Evolutionary conservation across 2,113 vertebrate genomes (phyloP), one percentile per base, ranked within the genome.

Genomic region (Mungos mungo): DNA sequence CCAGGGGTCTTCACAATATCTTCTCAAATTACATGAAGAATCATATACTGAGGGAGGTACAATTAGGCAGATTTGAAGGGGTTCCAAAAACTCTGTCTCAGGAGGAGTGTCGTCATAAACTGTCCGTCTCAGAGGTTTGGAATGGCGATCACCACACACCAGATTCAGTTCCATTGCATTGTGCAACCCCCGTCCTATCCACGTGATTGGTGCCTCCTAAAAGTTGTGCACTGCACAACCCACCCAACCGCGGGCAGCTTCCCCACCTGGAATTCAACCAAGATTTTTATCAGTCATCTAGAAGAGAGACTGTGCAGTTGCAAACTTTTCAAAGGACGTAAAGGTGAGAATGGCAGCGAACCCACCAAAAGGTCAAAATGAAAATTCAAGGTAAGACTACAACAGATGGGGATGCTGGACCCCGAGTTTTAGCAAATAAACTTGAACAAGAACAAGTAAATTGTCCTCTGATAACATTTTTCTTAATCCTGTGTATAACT

Each of bases 21-120:
- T 27, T 90, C 41, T 47, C 87, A 82, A 85, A 88, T 88, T 79
- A 52, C 29, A 29, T 31, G 74, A 89, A 89, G 68, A 93, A 91
- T 93, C 85, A 83, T 23, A 92, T 13, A 74, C 33, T 47, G 35
- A 87, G 23, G 90, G 45, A 50, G 95, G 21, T 33, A 84, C 31
- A 52, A 12, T 47, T 79, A 81, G 65, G 35, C 69, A 38, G 29
- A 74, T 92, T 19, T 77, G 63, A 35, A 47, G 21, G 35, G 69
- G 4, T 57, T 93, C 88, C 38, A n/a, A 18, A 92, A 90, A 72
- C 27, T 41, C 88, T 21, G 19, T 5, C 76, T 84, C 89, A 90
- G 25, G 45, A 84, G 10, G 50, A 72, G 8, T 84, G 2, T 65
- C 79, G 27, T 88, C 52, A 96, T 93, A 66, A 81, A 41, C 10